Evolutionary conservation across 2,797 vertebrate genomes (phyloP).

Genomic region (Sandelia bainsii): DNA sequence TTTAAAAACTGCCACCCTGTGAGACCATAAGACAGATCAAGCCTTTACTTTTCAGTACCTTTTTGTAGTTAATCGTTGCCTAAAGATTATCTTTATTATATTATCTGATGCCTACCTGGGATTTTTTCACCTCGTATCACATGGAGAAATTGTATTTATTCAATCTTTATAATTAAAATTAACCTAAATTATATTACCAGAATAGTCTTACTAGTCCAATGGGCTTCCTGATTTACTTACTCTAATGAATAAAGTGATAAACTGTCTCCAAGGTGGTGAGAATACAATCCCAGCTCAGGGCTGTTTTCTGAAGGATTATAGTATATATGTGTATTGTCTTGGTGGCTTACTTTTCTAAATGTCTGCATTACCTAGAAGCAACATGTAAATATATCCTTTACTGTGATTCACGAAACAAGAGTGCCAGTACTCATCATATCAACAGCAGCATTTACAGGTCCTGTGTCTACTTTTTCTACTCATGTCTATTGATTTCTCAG

Average conservation of each 20-base stretch:
- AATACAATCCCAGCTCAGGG: conserved; percentile 15
- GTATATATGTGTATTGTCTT: conserved; percentile 30
- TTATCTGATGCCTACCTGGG: conserved; percentile 3
- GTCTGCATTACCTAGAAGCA: conserved; percentile 31
- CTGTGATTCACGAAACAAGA: conserved; percentile 28
- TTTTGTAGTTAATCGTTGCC: conserved; percentile 4
- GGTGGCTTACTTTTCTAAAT: conserved; percentile 12
- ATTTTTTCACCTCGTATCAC: conserved; percentile 3
- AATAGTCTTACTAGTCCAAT: not conserved
- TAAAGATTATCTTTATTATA: not conserved
- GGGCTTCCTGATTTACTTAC: conserved; percentile 5
- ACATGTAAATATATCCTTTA: conserved; percentile 39
- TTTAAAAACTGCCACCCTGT: conserved; percentile 41
- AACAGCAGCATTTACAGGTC: conserved; percentile 38
- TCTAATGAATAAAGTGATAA: not conserved
- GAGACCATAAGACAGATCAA: conserved; percentile 30
- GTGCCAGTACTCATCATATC: conserved; percentile 50
- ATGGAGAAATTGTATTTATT: conserved; percentile 39
- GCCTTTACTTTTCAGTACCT: conserved; percentile 5
- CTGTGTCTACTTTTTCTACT: conserved; percentile 26
- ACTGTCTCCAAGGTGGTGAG: conserved; percentile 14
- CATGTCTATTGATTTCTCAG: conserved; percentile 25
- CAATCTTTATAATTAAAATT: conserved; percentile 7
- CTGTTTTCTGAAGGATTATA: not conserved
- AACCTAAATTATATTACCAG: conserved; percentile 21